phyloP scores from a whole-genome alignment of 1,140 invertebrate species.

The Brachionus koreanus region DNA sequence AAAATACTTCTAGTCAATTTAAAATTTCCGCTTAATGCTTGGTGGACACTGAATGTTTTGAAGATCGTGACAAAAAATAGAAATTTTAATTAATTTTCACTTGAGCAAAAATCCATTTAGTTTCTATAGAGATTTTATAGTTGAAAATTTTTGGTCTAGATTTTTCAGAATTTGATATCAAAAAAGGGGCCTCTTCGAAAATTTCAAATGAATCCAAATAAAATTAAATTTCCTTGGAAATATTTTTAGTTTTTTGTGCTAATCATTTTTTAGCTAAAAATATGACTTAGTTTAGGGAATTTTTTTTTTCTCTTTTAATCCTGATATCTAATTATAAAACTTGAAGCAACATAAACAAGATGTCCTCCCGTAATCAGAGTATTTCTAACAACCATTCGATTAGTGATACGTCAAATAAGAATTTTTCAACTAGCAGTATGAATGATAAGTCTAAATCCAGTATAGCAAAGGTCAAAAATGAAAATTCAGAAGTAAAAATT shows the following conservation, averaged over 20 bases:
- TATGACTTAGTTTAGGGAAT: background rate
- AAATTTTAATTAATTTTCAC: background rate
- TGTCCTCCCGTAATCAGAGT: background rate
- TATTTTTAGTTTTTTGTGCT: background rate
- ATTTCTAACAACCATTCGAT: background rate
- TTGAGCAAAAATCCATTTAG: background rate
- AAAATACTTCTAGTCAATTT: background rate
- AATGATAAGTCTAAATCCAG: background rate
- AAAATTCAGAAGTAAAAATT: background rate
- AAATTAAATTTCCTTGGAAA: slow-evolving; percentile 32
- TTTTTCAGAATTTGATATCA: background rate
- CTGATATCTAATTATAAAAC: background rate
- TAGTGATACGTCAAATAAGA: background rate
- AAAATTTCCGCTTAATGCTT: background rate
- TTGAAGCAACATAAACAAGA: background rate
- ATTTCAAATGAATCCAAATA: background rate
- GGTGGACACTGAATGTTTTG: background rate
- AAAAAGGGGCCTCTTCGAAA: background rate
- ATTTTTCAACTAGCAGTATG: background rate
- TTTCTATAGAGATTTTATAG: slow-evolving; percentile 28
- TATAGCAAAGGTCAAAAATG: background rate
- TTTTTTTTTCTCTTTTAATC: background rate
- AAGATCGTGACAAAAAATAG: background rate
- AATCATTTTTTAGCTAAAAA: background rate
- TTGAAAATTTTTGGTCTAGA: background rate